These are phyloP conservation scores for Andricus curvator DNA, from an alignment of 2,888 invertebrate species.

Conservation along the genomic window DNA sequence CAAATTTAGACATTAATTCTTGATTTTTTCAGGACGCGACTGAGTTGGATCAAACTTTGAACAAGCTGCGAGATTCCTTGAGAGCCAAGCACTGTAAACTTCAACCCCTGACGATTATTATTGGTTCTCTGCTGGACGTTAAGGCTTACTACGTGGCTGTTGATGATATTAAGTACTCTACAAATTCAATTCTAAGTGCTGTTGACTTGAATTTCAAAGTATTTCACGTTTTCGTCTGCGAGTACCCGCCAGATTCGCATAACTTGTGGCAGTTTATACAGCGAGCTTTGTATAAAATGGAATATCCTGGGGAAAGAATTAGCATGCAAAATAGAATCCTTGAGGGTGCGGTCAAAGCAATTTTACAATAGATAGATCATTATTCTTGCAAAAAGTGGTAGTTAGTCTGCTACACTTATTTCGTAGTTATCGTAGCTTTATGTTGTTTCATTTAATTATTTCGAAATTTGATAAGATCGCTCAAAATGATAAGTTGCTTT, in stretches of 20 bases:
- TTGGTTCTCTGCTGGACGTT: neutral
- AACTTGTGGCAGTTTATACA: slow-evolving; percentile 8
- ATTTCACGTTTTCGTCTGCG: neutral
- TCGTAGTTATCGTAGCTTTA: too few relatives aligned
- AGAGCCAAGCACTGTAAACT: neutral
- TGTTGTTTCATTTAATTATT: too few relatives aligned
- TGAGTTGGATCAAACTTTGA: neutral
- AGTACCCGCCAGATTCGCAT: neutral
- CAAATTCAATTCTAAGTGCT: neutral
- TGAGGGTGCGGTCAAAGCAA: neutral
- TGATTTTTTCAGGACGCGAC: neutral
- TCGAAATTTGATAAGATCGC: too few relatives aligned
- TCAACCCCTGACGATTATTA: neutral
- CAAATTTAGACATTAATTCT: too few relatives aligned
- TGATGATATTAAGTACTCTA: neutral
- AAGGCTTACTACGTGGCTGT: neutral
- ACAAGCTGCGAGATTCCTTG: neutral
- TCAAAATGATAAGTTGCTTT: too few relatives aligned
- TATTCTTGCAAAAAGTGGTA: too few relatives aligned
- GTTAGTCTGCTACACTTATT: too few relatives aligned
- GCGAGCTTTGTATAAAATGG: neutral
- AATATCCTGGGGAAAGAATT: neutral
- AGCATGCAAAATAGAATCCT: neutral
- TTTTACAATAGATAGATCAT: too few relatives aligned
- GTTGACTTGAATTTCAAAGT: slow-evolving; percentile 9